Conservation (phyloP, 2,888 invertebrate genomes). For the Trilocha varians region DNA sequence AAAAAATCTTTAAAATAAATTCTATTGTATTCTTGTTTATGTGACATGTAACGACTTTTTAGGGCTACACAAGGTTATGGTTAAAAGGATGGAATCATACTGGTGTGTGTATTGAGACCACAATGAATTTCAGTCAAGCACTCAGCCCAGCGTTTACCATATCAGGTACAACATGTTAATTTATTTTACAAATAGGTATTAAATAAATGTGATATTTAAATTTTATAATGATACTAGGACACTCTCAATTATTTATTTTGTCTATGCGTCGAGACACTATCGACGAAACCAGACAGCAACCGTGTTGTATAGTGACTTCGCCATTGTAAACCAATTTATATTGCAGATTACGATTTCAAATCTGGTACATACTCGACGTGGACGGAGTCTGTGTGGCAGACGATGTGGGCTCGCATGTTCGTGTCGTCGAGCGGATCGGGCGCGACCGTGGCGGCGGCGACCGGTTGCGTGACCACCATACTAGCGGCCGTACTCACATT, state of each 20-base stretch:
- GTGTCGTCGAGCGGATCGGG: constrained; percentile 77
- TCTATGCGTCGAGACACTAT: too few relatives aligned
- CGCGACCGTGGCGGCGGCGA: constrained; percentile 34
- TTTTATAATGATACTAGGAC: too few relatives aligned
- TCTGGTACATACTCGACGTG: constrained; percentile 87
- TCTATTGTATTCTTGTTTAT: constrained; percentile 1
- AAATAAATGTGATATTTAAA: too few relatives aligned
- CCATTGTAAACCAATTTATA: too few relatives aligned
- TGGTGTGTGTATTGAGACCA: constrained; percentile 81
- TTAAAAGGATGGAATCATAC: constrained; percentile 77
- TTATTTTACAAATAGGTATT: too few relatives aligned
- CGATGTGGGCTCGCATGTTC: constrained; percentile 83
- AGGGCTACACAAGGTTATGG: constrained; percentile 71
- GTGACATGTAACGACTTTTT: constrained; percentile 15
- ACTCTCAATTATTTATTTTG: too few relatives aligned
- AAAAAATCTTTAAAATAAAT: too few relatives aligned
- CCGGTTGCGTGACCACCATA: constrained; percentile 32
- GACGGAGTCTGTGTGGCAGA: constrained; percentile 90
- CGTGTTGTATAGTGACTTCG: too few relatives aligned
- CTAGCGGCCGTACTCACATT: constrained; percentile 39
- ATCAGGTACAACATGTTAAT: constrained; percentile 66
- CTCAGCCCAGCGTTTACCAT: constrained; percentile 88
- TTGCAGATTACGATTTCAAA: constrained; percentile 81
- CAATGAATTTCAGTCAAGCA: constrained; percentile 82
- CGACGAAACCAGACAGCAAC: too few relatives aligned